A percentile compares a stretch with the other conserved stretches of the same genome.
Evolutionary conservation across 2,888 invertebrate species (phyloP).

Genomic region (Caenorhabditis auriculariae): DNA sequence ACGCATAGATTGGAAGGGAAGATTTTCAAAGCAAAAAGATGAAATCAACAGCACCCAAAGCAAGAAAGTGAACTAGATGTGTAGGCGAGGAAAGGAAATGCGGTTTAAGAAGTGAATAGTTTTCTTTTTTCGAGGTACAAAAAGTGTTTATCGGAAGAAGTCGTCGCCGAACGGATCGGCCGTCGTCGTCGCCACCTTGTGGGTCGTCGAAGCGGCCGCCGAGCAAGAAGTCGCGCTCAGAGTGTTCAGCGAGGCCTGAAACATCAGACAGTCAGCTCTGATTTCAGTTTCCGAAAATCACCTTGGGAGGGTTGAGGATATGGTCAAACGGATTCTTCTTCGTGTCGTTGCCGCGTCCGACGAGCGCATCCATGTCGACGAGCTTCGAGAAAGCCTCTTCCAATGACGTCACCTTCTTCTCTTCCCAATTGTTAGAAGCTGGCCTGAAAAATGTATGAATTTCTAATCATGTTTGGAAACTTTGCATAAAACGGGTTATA

Average conservation of each 20-base stretch:
- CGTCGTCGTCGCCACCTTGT: conserved; percentile 6
- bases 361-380: conserved; percentile 60
- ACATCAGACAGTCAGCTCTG: background rate
- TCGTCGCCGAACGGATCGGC: conserved; percentile 48
- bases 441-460: too few relatives aligned
- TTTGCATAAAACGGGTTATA: conserved; percentile 3
- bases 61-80: too few relatives aligned
- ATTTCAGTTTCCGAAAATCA: conserved; percentile 9
- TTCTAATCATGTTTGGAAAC: conserved; percentile 1
- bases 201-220: conserved; percentile 19
- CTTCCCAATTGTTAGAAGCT: conserved; percentile 23
- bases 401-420: conserved; percentile 50
- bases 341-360: conserved; percentile 42
- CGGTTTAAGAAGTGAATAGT: too few relatives aligned
- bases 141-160: conserved; percentile 50
- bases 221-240: conserved; percentile 17
- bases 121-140: too few relatives aligned
- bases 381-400: conserved; percentile 61
- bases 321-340: conserved; percentile 62
- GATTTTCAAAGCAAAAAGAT: too few relatives aligned
- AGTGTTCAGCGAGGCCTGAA: conserved; percentile 39
- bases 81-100: too few relatives aligned
- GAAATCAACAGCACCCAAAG: too few relatives aligned
- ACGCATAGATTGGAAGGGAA: too few relatives aligned
- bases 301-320: conserved; percentile 60